Base-by-base conservation (phyloP, 2,797 vertebrate species). In the Melopsittacus undulatus region DNA sequence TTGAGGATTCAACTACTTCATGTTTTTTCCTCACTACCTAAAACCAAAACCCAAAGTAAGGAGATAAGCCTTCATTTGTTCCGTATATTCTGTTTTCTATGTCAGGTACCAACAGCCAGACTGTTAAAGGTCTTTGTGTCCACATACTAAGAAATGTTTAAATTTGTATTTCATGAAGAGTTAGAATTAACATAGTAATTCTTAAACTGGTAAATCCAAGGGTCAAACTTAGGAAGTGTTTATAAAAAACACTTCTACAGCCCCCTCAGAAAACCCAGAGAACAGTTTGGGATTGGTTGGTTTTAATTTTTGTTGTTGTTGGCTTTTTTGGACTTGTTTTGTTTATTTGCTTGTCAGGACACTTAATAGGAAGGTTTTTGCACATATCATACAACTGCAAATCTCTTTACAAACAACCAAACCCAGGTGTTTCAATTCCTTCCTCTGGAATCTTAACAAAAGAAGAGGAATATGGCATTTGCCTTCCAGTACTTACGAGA, bases 401-500 rank as follows among this genome's bases (percentile, higher is more conserved):
- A 57, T 81, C 42, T 81, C 67, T 38, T 24, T 48, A 43, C 5
- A 43, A 82, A 34, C 27, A 61, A 46, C 27, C 36, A 68, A 48
- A 63, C 18, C 34, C 27, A 26, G 15, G 23, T 36, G 17, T 64
- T 52, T 61, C 24, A 61, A 26, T 48, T 81, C 54, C 59, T 40
- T 83, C 62, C 56, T 62, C 51, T 36, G 57, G 8, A 67, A 63
- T 49, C 29, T 40, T 45, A 74, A 36, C 19, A 66, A 29, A 54
- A 54, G 27, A 64, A 30, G 72, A 87, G 23, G 73, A 85, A 57
- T 7, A 45, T 11, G 46, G 84, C 59, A 74, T 83, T 63, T 63
- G 63, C 81, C 3, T 54, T 93, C 61, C 88, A 73, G 57, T 49
- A 95, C 79, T 85, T 85, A 59, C 30, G 78, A 81, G 94, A 94